Conservation (phyloP, 2,113 vertebrate species). For the Megaptera novaeangliae region DNA sequence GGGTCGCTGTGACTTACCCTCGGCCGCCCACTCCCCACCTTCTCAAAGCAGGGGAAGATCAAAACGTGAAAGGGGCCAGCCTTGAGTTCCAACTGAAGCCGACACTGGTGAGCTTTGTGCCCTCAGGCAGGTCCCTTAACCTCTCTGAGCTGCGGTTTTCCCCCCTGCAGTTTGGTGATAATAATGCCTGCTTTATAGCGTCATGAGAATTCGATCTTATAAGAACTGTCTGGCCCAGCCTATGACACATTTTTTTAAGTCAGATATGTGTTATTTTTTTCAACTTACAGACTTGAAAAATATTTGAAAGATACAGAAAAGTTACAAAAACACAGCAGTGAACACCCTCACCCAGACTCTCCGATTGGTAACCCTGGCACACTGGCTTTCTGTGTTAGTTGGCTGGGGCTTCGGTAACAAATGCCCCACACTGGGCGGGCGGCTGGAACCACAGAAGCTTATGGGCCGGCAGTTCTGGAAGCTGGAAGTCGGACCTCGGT, state of each 20-base stretch:
- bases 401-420: accelerated
- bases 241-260: background rate
- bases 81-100: no score
- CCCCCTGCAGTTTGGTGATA: no score
- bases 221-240: background rate
- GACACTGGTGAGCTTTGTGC: accelerated
- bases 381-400: no score
- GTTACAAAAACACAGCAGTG: no score
- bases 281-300: background rate
- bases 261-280: background rate
- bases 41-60: background rate
- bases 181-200: accelerated
- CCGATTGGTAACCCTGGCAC: accelerated
- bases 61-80: accelerated
- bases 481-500: accelerated
- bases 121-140: background rate
- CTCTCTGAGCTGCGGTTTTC: background rate
- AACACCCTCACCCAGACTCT: accelerated
- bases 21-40: accelerated
- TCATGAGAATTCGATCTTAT: accelerated
- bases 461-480: accelerated
- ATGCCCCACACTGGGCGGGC: accelerated
- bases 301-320: background rate
- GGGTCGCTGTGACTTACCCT: background rate
- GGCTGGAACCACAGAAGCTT: accelerated